Evolutionary conservation across 2,888 invertebrate genomes (phyloP).

Genomic region (Phalangium opilio): DNA sequence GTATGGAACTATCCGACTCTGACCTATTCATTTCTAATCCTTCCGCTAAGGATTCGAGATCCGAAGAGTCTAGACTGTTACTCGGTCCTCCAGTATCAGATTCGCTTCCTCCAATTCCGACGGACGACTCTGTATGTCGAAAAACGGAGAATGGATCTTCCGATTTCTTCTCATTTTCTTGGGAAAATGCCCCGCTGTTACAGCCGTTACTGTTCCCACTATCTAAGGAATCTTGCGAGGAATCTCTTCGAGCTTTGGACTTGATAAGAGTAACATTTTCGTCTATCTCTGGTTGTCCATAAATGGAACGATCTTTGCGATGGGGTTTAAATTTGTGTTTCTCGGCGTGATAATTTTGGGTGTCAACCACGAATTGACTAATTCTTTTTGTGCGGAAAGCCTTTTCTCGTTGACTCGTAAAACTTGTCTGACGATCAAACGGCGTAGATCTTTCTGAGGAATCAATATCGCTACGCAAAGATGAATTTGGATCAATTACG

Average conservation of each 20-base stretch:
- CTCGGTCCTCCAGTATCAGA: constrained; percentile 41
- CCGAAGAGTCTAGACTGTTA: constrained; percentile 41
- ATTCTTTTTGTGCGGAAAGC: constrained; percentile 7
- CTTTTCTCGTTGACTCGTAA: constrained; percentile 9
- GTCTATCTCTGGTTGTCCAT: constrained; percentile 21
- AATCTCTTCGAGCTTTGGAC: constrained; percentile 13
- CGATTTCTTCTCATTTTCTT: constrained; percentile 4
- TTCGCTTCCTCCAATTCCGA: constrained; percentile 18
- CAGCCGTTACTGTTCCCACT: constrained; percentile 18
- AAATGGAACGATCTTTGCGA: constrained; percentile 21
- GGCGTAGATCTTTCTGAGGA: constrained; percentile 9
- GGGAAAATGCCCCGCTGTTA: constrained; percentile 11
- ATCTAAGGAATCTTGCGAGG: constrained; percentile 18
- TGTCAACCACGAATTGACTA: constrained; percentile 12
- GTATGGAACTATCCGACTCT: constrained; percentile 46
- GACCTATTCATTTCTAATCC: constrained; percentile 15
- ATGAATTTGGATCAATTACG: constrained; percentile 14
- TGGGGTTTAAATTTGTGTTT: constrained; percentile 8
- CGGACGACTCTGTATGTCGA: constrained; percentile 15
- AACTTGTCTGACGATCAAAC: constrained; percentile 1
- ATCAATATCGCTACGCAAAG: constrained; percentile 10
- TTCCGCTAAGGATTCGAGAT: constrained; percentile 18
- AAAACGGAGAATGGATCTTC: constrained; percentile 17
- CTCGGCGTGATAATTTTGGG: constrained; percentile 12
- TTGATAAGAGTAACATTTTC: constrained; percentile 7